Percentiles rank a stretch among this genome's conserved stretches.
These are phyloP conservation scores for Nycticebus coucang DNA, from an alignment of 2,113 vertebrate genomes.

Conservation along the genomic window DNA sequence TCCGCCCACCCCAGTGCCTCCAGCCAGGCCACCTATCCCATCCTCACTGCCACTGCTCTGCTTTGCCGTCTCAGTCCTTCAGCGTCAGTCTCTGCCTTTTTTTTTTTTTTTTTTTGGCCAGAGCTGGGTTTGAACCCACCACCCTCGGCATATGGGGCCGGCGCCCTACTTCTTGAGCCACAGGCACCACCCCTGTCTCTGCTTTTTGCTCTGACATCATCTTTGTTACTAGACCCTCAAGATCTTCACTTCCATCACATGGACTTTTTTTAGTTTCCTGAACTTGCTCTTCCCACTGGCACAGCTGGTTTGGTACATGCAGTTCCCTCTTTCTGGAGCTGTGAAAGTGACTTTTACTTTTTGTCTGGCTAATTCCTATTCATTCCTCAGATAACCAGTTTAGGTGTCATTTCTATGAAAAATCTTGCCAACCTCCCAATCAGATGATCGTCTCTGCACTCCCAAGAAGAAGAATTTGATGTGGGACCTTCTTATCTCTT, in stretches of 20 bases:
- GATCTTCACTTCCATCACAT: not conserved
- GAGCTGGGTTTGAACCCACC: too few relatives aligned
- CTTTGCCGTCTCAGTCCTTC: accelerated
- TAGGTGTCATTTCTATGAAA: not conserved
- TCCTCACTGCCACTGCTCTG: accelerated
- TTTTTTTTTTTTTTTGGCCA: too few relatives aligned
- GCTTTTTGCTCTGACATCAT: accelerated
- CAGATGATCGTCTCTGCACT: accelerated
- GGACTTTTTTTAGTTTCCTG: too few relatives aligned
- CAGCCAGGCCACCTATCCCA: accelerated
- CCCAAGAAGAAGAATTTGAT: too few relatives aligned
- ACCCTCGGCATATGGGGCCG: too few relatives aligned
- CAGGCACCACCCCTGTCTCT: too few relatives aligned
- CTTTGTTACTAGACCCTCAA: not conserved
- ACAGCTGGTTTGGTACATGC: not conserved
- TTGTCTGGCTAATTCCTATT: not conserved
- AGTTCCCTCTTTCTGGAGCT: too few relatives aligned
- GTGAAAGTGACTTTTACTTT: not conserved
- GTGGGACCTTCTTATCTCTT: not conserved
- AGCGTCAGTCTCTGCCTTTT: accelerated
- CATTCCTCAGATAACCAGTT: not conserved
- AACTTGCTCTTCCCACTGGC: too few relatives aligned
- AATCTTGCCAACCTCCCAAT: not conserved
- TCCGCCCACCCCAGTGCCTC: too few relatives aligned
- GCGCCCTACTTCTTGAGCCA: too few relatives aligned